These are phyloP conservation scores for Anoplolepis gracilipes DNA, from an alignment of 1,140 invertebrate genomes.

Conservation along the genomic window DNA sequence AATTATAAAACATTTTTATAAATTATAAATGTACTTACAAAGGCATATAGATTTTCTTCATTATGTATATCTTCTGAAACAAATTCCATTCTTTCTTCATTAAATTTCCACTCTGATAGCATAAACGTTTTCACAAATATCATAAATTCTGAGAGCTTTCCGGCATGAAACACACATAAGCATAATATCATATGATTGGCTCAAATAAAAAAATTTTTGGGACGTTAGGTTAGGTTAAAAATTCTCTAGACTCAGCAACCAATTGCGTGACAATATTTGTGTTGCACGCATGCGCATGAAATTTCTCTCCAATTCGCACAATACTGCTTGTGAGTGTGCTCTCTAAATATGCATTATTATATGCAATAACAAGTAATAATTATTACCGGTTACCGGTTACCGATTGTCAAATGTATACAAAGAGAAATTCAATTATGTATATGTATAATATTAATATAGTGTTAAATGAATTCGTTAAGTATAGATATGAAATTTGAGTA, in stretches of 20 bases:
- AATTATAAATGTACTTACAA: conserved; percentile 75
- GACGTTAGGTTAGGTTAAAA: neutral
- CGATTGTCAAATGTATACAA: neutral
- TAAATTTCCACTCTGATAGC: too few relatives aligned
- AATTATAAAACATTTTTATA: conserved; percentile 17
- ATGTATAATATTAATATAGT: too few relatives aligned
- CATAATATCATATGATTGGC: neutral
- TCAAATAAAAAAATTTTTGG: neutral
- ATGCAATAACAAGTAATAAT: neutral
- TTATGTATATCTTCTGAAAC: conserved; percentile 13
- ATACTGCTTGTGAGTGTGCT: neutral
- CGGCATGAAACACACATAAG: too few relatives aligned
- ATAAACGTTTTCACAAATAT: too few relatives aligned
- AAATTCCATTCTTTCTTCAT: too few relatives aligned
- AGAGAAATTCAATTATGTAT: neutral
- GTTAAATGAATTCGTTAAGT: neutral
- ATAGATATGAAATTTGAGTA: neutral
- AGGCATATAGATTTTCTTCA: conserved; percentile 76
- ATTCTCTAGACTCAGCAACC: neutral
- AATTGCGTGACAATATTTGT: conserved; percentile 91
- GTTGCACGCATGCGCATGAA: too few relatives aligned
- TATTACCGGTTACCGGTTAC: neutral
- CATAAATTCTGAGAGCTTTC: too few relatives aligned
- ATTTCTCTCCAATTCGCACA: too few relatives aligned
- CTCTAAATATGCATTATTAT: neutral